Evolutionary conservation across 2,888 invertebrate species (phyloP), one percentile per base, ranked within the genome.

Genomic region (Junonia oenone): DNA sequence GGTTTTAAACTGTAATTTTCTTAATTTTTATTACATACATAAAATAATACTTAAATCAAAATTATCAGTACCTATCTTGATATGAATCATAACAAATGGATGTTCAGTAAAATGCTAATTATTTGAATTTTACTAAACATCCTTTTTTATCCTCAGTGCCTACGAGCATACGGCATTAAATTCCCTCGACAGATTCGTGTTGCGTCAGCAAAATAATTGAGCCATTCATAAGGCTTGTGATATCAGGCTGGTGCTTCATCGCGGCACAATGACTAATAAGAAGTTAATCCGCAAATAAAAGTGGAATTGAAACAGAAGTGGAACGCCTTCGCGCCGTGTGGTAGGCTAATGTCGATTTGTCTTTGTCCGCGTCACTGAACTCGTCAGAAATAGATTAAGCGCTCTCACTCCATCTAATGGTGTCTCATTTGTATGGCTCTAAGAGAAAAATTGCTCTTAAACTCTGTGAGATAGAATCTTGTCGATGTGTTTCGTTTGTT

Each of bases 361-460:
- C 90, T 87, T 84, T 87, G 90, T 89, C 90, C 87, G 89, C 90
- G 90, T 90, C 90, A 87, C 85, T 88, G 87, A 90, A 90, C 90
- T 90, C 90, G 90, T 90, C 90, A 90, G 90, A 90, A 90, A 90
- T 90, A 90, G 90, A 90, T 90, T 90, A 90, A 90, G 90, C 89
- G 82, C 84, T 90, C 89, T 89, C 87, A 86, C 89, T 89, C 83
- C 83, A 86, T 90, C 87, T 90, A 90, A 90, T 89, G 87, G 88
- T 81, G 81, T 80, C 90, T 88, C 90, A 90, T 90, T 90, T 90
- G 89, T 90, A 87, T 90, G 81, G 90, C 83, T 90, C 84, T 90
- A 83, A 86, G 83, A 86, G 88, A 90, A 89, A 89, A 90, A 89
- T 87, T 85, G 79, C 78, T 85, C 85, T 84, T 83, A 83, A 87